Evolutionary conservation across 2,113 vertebrate species (phyloP), one percentile per base, ranked within the genome.

Genomic region (Myotis brandtii): DNA sequence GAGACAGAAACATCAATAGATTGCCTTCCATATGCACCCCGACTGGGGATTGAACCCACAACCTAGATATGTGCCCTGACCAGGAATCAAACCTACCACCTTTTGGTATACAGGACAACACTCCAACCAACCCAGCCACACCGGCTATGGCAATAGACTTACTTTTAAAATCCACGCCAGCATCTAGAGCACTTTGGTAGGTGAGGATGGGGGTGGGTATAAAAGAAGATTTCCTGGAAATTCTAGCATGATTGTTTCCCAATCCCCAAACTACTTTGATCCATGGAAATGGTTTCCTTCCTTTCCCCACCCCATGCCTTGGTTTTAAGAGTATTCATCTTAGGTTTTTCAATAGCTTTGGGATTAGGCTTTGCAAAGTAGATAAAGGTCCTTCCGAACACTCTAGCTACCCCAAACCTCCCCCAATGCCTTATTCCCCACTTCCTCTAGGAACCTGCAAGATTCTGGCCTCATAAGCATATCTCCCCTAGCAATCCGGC

Each of bases 391-490:
- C 52, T 96, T 34, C 50, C 48, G 32, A 7, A 2, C n/a, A 50
- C n/a, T 85, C 18, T n/a, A 25, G n/a, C 37, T 20, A 54, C 54
- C 81, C 46, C 25, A 85, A 95, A 32, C 54, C 62, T 77, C 62
- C 66, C 89, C 48, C 40, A 4, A 18, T 64, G 18, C 67, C 25
- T 56, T 82, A 73, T 76, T 82, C 48, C 40, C 43, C 9, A 72
- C 59, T 97, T 97, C 89, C 93, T 87, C 87, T 34, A 21, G 82
- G 43, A 97, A 86, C 69, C 20, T 43, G 3, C 1, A 23, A 79
- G 93, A 94, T 77, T 75, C 64, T 11, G 43, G 34, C 64, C 64
- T 86, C 95, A 97, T 93, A 97, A 95, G 52, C 25, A 3, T 89
- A 95, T 97, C 96, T 96, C 43, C 64, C 21, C 40, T 54, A 14